These are phyloP conservation scores for Gryon sp. DNA, from an alignment of 1,140 invertebrate genomes.

Conservation along the genomic window DNA sequence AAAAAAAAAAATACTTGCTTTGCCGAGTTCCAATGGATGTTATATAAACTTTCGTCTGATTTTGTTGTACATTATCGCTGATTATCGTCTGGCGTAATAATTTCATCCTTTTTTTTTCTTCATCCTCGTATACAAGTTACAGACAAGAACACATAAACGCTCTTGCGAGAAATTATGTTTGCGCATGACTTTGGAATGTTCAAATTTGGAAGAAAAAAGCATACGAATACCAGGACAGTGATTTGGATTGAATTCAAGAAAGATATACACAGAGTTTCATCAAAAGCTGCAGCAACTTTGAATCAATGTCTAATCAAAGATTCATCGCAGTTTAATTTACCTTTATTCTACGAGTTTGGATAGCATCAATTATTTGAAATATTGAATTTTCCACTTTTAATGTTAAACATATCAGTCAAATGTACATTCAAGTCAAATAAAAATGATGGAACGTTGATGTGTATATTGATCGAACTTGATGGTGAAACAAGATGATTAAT, in stretches of 20 bases:
- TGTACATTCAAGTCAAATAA: slow-evolving; percentile 39
- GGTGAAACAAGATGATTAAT: slow-evolving; percentile 54
- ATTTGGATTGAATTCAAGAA: slow-evolving; percentile 30
- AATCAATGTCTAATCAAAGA: too few species aligned
- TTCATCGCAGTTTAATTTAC: too few species aligned
- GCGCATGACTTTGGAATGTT: slow-evolving; percentile 21
- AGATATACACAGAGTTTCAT: too few species aligned
- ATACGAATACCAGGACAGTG: background rate
- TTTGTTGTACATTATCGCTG: slow-evolving; percentile 56
- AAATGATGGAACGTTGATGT: slow-evolving; percentile 41
- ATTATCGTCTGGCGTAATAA: slow-evolving; percentile 49
- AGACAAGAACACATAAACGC: too few species aligned
- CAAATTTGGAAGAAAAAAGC: slow-evolving; percentile 29
- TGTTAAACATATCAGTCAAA: too few species aligned
- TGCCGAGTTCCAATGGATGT: slow-evolving; percentile 51
- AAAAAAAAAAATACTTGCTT: slow-evolving; percentile 34
- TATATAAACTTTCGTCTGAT: slow-evolving; percentile 64
- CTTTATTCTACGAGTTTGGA: too few species aligned
- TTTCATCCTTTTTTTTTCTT: slow-evolving; percentile 46
- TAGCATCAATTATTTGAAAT: too few species aligned
- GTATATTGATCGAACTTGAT: slow-evolving; percentile 45
- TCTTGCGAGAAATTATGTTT: slow-evolving; percentile 37
- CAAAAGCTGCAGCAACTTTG: too few species aligned
- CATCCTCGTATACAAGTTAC: too few species aligned
- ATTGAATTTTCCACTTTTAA: too few species aligned